Conservation (phyloP, 2,888 invertebrate genomes). For the Acronicta leporina region DNA sequence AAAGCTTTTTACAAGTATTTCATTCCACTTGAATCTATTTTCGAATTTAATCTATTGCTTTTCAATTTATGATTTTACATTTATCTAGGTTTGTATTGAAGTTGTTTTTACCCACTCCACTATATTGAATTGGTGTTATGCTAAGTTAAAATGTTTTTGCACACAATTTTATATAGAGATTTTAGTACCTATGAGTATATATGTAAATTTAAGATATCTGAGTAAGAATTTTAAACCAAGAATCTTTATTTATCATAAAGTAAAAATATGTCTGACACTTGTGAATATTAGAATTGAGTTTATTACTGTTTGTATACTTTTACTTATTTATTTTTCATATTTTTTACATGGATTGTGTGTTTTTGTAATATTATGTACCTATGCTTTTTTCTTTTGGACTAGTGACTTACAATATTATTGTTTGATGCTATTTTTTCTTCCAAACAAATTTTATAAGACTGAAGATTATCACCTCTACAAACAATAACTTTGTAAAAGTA, state of each 20-base stretch:
- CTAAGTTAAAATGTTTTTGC: constrained; percentile 24
- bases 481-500: constrained; percentile 28
- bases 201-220: neutral
- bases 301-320: too few relatives aligned
- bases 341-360: constrained; percentile 12
- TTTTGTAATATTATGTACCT: neutral
- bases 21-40: constrained; percentile 24
- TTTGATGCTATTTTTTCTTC: constrained; percentile 15
- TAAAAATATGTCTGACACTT: too few relatives aligned
- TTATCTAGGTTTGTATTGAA: neutral
- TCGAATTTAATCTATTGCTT: constrained; percentile 28
- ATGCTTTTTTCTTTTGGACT: neutral
- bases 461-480: constrained; percentile 36
- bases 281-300: too few relatives aligned
- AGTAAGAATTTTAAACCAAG: neutral
- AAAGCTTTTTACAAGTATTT: constrained; percentile 39
- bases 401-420: constrained; percentile 14
- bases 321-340: constrained; percentile 1
- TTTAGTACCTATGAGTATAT: neutral
- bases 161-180: constrained; percentile 34
- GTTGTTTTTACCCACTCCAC: constrained; percentile 19
- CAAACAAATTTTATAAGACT: constrained; percentile 45
- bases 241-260: too few relatives aligned
- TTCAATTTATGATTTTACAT: constrained; percentile 9
- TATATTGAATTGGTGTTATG: constrained; percentile 17